Conservation (phyloP, 2,888 invertebrate genomes). For the Pseudolycoriella hygida region DNA sequence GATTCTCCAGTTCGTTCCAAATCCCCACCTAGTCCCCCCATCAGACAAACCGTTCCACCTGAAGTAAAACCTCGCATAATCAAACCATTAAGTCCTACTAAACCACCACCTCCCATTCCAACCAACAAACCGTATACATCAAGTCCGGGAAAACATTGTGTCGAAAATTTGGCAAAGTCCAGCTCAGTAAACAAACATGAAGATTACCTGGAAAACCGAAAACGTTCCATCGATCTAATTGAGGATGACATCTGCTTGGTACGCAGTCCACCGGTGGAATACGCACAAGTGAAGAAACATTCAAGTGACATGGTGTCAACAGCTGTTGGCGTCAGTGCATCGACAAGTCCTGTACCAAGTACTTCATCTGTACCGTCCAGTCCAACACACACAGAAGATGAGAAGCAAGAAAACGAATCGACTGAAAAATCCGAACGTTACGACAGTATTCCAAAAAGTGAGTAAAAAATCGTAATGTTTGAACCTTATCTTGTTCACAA, state of each 20-base stretch:
- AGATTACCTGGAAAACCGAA: conserved; percentile 24
- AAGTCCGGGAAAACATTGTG: conserved; percentile 1
- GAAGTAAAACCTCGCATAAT: conserved; percentile 21
- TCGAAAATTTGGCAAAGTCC: not conserved
- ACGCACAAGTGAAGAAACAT: conserved; percentile 8
- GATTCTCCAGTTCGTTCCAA: conserved; percentile 17
- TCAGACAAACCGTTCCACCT: conserved; percentile 18
- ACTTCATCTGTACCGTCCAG: conserved; percentile 29
- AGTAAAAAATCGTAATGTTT: not conserved
- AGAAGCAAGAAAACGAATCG: conserved; percentile 37
- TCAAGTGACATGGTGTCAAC: conserved; percentile 12
- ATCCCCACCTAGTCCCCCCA: conserved; percentile 24
- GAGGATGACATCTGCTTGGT: conserved; percentile 12
- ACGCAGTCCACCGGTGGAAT: conserved; percentile 7
- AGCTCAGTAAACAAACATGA: conserved; percentile 8
- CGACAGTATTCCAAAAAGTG: conserved; percentile 10
- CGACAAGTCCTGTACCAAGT: conserved; percentile 24
- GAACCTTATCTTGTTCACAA: too few species aligned
- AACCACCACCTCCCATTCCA: conserved; percentile 27
- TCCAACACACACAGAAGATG: conserved; percentile 29
- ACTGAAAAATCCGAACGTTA: conserved; percentile 32
- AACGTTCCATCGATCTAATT: conserved; percentile 22
- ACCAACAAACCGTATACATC: conserved; percentile 20
- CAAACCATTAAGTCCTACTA: conserved; percentile 23
- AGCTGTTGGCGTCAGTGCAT: conserved; percentile 17